phyloP scores from a whole-genome alignment of 2,888 invertebrate species.

The Eristalis intricaria region DNA sequence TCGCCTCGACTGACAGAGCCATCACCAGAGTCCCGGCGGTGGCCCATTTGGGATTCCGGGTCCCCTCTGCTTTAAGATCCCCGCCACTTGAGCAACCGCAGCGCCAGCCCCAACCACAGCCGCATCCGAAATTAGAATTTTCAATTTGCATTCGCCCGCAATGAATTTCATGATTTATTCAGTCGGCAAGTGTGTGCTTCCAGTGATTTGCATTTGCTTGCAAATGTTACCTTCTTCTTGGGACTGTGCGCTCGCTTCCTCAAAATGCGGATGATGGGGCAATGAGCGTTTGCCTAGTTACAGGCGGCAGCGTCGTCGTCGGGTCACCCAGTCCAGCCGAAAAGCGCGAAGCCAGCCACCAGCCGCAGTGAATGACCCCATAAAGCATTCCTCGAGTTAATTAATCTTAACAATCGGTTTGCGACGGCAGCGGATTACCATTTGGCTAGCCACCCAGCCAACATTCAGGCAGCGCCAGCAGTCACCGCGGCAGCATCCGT shows the following conservation, averaged over 20 bases:
- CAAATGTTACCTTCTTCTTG: constrained; percentile 32
- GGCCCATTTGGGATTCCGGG: constrained; percentile 39
- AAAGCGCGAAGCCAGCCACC: constrained; percentile 3
- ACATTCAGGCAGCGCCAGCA: constrained; percentile 7
- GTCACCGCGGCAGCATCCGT: neutral
- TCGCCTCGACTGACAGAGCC: constrained; percentile 1
- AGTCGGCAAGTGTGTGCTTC: constrained; percentile 49
- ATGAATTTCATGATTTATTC: constrained; percentile 68
- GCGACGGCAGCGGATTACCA: constrained; percentile 24
- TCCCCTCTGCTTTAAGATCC: neutral
- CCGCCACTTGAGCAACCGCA: neutral
- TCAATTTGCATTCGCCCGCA: constrained; percentile 65
- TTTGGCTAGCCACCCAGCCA: constrained; percentile 16
- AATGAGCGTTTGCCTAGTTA: neutral
- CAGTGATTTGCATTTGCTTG: constrained; percentile 59
- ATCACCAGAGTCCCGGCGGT: constrained; percentile 23
- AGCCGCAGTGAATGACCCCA: constrained; percentile 40
- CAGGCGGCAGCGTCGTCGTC: too few relatives aligned
- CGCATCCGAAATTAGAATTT: constrained; percentile 62
- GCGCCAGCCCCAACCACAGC: neutral
- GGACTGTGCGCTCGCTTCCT: neutral
- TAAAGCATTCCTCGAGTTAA: constrained; percentile 40
- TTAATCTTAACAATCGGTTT: constrained; percentile 41
- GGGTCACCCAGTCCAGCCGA: neutral
- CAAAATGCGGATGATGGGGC: too few relatives aligned